Conservation (phyloP, 2,888 invertebrate species). For the Caradrina kadenii region DNA sequence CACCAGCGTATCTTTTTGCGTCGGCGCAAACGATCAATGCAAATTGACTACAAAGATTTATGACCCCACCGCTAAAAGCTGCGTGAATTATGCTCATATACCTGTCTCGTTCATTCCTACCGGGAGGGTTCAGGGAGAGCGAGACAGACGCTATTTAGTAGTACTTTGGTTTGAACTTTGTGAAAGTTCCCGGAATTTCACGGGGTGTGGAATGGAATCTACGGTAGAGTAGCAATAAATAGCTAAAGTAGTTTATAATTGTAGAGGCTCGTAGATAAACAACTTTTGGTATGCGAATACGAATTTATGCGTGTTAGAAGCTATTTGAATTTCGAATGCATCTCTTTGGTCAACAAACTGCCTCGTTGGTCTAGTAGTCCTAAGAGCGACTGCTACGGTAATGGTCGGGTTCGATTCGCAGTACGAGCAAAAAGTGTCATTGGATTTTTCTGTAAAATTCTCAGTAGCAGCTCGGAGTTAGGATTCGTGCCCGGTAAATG, state of each 20-base stretch:
- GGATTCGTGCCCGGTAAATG: too few relatives aligned
- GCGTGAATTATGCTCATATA: constrained; percentile 75
- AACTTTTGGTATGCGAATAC: constrained; percentile 47
- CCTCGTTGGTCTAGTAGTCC: too few relatives aligned
- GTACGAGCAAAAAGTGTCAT: too few relatives aligned
- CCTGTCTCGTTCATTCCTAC: constrained; percentile 68
- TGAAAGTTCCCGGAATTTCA: constrained; percentile 63
- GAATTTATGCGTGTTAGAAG: constrained; percentile 45
- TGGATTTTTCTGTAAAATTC: too few relatives aligned
- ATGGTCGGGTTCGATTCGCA: too few relatives aligned
- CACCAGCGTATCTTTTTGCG: constrained; percentile 76
- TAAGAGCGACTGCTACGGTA: too few relatives aligned
- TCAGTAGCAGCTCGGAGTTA: too few relatives aligned
- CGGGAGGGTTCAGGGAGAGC: constrained; percentile 42
- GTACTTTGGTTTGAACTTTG: constrained; percentile 60
- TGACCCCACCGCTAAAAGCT: constrained; percentile 78
- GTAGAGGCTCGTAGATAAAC: constrained; percentile 47
- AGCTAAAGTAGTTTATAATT: constrained; percentile 57
- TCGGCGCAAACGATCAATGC: constrained; percentile 77
- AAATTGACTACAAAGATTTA: constrained; percentile 83
- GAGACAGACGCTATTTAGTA: constrained; percentile 56
- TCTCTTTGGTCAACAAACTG: too few relatives aligned
- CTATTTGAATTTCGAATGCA: constrained; percentile 24
- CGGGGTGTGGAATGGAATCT: constrained; percentile 57
- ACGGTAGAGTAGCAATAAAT: constrained; percentile 57